Conservation (phyloP, 2,888 invertebrate species). For the Prenolepis imparis region DNA sequence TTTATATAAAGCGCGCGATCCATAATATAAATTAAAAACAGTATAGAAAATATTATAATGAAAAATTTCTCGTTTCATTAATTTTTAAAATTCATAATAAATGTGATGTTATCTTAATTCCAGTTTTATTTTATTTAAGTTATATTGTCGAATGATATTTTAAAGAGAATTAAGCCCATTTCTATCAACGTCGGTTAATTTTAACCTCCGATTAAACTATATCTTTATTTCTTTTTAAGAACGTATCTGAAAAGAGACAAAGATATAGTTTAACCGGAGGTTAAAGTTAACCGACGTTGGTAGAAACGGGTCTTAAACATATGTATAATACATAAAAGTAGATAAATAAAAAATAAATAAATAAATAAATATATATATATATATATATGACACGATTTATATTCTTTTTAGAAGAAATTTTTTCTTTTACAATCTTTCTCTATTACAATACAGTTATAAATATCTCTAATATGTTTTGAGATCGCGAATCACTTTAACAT, state of each 20-base stretch:
- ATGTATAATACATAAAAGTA: not conserved
- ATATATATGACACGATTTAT: not conserved
- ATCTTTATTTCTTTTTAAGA: no score
- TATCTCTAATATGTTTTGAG: not conserved
- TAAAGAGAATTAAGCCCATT: no score
- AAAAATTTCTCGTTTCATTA: not conserved
- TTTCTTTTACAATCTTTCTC: not conserved
- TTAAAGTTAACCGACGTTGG: no score
- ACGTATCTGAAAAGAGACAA: no score
- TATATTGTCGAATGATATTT: not conserved
- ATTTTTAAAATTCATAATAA: slow-evolving; percentile 15
- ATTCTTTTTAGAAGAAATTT: not conserved
- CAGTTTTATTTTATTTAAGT: slow-evolving; percentile 14
- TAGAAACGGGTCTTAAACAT: no score
- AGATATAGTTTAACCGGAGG: no score
- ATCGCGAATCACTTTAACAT: slow-evolving; percentile 9
- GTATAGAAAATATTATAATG: not conserved
- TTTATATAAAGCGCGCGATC: not conserved
- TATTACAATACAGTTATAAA: not conserved
- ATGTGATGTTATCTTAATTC: not conserved
- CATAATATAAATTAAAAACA: not conserved
- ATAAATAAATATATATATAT: not conserved
- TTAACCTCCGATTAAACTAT: no score
- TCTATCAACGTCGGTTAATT: no score
- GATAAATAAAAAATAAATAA: not conserved